These are phyloP conservation scores for Carassius gibelio DNA, from an alignment of 2,113 vertebrate species.

Conservation along the genomic window DNA sequence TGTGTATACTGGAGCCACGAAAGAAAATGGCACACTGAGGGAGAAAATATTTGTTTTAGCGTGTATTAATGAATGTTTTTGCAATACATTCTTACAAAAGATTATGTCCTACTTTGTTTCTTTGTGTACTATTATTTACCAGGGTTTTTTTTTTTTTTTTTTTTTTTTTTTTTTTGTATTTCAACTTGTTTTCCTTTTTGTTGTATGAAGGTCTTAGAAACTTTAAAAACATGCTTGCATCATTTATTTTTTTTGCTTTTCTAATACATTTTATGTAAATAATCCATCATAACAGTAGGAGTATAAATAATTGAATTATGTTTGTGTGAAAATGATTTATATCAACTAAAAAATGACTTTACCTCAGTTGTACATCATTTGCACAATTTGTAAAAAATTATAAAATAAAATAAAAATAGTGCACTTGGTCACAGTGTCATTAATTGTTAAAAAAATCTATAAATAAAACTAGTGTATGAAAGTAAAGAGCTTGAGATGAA, in stretches of 20 bases:
- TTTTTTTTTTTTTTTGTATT: background rate
- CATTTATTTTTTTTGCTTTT: background rate
- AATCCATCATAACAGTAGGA: no score
- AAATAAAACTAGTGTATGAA: background rate
- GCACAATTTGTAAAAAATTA: no score
- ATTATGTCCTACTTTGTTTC: background rate
- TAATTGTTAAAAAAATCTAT: background rate
- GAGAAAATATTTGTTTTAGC: conserved; percentile 33
- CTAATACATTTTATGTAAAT: background rate
- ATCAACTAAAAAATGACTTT: no score
- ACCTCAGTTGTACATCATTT: no score
- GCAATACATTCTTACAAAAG: background rate
- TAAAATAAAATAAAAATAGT: no score
- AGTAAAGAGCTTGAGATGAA: background rate
- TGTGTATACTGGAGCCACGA: conserved; percentile 55
- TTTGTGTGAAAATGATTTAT: no score
- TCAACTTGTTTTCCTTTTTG: background rate
- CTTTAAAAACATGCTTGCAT: background rate
- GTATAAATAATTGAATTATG: no score
- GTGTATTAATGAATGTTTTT: conserved; percentile 8
- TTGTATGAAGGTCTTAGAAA: background rate
- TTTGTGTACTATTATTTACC: background rate
- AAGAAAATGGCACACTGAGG: conserved; percentile 38
- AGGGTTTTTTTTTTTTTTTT: background rate
- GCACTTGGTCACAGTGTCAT: no score